A percentile compares a stretch with the other conserved stretches of the same genome.
Evolutionary conservation across 2,113 vertebrate genomes (phyloP).

Genomic region (Motacilla tschutschensis): DNA sequence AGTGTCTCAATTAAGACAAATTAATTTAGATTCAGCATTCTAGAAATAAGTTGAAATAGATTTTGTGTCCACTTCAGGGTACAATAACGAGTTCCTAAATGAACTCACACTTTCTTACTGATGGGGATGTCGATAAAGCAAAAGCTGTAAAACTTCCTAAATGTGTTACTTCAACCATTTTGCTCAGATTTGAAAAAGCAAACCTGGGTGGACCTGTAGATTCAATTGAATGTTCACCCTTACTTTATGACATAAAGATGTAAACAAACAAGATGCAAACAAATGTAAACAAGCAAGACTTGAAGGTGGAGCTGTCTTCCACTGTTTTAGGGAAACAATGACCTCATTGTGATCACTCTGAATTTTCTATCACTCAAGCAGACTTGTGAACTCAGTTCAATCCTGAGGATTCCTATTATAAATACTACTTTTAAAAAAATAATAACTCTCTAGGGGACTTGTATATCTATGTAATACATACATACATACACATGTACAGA

Average conservation of each 20-base stretch:
- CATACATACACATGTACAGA: neutral
- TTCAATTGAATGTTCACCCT: neutral
- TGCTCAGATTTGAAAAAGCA: neutral
- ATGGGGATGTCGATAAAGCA: neutral
- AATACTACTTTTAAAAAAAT: neutral
- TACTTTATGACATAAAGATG: neutral
- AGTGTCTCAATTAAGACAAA: conserved; percentile 37
- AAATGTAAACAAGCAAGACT: neutral
- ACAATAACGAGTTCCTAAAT: neutral
- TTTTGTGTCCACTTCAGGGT: neutral
- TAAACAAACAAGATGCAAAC: neutral
- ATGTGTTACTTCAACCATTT: neutral
- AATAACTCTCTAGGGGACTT: neutral
- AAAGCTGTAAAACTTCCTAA: neutral
- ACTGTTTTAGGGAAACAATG: neutral
- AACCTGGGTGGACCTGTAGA: neutral
- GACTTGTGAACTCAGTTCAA: neutral
- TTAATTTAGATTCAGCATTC: conserved; percentile 27
- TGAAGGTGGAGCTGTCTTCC: neutral
- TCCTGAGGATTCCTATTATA: neutral
- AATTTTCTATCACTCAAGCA: neutral
- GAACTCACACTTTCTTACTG: neutral
- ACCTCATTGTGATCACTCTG: neutral
- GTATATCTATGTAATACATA: neutral
- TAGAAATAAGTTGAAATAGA: neutral